These are phyloP conservation scores for Ganaspis brasiliensis DNA, from an alignment of 2,888 invertebrate species.

Conservation along the genomic window DNA sequence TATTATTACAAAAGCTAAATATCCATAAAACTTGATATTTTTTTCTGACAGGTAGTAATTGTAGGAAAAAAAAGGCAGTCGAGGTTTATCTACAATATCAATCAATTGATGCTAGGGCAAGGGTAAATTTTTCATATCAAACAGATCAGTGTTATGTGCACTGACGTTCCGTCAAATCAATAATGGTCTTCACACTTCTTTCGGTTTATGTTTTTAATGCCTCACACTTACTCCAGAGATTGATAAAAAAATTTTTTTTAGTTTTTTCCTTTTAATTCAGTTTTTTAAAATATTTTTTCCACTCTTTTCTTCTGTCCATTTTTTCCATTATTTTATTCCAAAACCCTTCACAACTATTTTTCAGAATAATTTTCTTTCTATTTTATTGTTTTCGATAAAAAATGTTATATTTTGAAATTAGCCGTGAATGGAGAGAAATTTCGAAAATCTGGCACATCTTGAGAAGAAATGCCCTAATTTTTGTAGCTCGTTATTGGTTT, in stretches of 20 bases:
- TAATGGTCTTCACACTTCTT: too few species aligned
- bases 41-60: not conserved
- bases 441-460: not conserved
- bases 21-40: not conserved
- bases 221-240: not conserved
- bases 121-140: not conserved
- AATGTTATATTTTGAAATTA: not conserved
- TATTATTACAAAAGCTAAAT: too few species aligned
- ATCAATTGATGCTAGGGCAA: constrained; percentile 3
- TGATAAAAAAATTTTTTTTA: too few species aligned
- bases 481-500: not conserved
- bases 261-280: too few species aligned
- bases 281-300: too few species aligned
- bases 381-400: not conserved
- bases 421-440: not conserved
- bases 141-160: not conserved
- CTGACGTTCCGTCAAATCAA: constrained; percentile 5
- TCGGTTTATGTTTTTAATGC: too few species aligned
- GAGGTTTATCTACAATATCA: not conserved
- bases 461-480: not conserved
- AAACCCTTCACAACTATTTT: too few species aligned
- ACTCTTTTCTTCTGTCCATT: too few species aligned
- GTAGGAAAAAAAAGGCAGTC: not conserved
- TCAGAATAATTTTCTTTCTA: too few species aligned
- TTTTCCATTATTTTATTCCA: too few species aligned